A percentile compares a stretch with the other conserved stretches of the same genome.
Conservation (phyloP, 2,113 vertebrate genomes). For the Cinclus mexicanus region DNA sequence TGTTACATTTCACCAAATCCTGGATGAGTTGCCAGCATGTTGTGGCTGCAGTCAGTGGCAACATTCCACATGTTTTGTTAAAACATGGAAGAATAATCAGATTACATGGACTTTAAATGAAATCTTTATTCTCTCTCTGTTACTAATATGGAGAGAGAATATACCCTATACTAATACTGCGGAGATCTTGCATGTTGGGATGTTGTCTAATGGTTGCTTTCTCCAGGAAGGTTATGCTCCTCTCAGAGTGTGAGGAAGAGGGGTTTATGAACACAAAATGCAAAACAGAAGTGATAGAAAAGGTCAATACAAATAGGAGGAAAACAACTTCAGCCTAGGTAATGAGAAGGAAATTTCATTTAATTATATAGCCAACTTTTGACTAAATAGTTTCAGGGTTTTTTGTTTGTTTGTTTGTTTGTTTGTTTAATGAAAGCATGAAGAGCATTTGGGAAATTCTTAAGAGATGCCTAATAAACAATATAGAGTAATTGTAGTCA, state of each 20-base stretch:
- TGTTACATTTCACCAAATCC: neutral
- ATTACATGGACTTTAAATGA: neutral
- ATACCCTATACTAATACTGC: neutral
- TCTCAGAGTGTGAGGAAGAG: neutral
- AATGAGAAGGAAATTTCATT: neutral
- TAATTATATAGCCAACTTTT: neutral
- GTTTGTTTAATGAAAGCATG: neutral
- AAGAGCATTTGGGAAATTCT: neutral
- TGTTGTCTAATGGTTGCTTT: neutral
- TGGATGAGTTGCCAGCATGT: accelerated
- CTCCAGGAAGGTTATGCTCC: neutral
- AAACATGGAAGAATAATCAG: neutral
- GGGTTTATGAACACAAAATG: neutral
- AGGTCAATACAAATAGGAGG: neutral
- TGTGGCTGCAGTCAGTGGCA: neutral
- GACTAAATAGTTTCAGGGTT: neutral
- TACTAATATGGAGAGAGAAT: neutral
- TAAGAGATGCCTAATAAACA: neutral
- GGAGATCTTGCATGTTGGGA: neutral
- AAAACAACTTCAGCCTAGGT: neutral
- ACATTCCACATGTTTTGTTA: neutral
- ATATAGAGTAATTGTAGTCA: neutral
- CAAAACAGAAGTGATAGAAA: neutral
- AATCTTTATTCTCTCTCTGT: neutral
- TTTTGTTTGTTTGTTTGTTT: neutral